Conservation (phyloP, 1,140 invertebrate species). For the Bacillus rossius region DNA sequence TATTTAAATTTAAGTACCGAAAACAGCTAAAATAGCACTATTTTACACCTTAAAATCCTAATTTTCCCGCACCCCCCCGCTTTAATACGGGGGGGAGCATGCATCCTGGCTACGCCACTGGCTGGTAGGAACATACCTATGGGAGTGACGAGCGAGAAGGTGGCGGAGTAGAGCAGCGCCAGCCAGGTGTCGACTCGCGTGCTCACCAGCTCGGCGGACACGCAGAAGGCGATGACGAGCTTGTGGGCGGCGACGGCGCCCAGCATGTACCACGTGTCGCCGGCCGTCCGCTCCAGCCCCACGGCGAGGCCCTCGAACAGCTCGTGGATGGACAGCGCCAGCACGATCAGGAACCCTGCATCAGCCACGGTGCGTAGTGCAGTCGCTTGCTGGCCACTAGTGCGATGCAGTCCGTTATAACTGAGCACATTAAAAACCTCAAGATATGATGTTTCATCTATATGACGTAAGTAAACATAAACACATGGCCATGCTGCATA, state of each 20-base stretch:
- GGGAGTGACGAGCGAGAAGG: slow-evolving; percentile 74
- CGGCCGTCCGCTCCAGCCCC: slow-evolving; percentile 64
- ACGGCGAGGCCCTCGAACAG: slow-evolving; percentile 89
- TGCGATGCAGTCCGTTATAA: no score
- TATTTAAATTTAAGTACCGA: no score
- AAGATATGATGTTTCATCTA: no score
- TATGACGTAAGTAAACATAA: no score
- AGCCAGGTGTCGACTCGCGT: slow-evolving; percentile 55
- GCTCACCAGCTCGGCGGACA: slow-evolving; percentile 70
- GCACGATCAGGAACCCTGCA: slow-evolving; percentile 68
- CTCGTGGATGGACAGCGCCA: slow-evolving; percentile 86
- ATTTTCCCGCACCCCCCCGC: no score
- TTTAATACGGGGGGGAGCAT: no score
- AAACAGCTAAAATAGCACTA: no score
- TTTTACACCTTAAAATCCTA: no score
- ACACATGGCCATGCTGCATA: no score
- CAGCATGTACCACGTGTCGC: slow-evolving; percentile 72
- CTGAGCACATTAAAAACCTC: no score
- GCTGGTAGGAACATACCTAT: slow-evolving; percentile 46
- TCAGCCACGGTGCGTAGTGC: no score
- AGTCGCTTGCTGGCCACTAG: no score
- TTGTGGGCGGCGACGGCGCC: slow-evolving; percentile 84
- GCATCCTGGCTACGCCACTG: neutral
- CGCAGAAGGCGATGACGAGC: slow-evolving; percentile 82
- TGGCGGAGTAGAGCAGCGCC: slow-evolving; percentile 61